Conservation (phyloP, 2,113 vertebrate species). For the Emberiza fucata region DNA sequence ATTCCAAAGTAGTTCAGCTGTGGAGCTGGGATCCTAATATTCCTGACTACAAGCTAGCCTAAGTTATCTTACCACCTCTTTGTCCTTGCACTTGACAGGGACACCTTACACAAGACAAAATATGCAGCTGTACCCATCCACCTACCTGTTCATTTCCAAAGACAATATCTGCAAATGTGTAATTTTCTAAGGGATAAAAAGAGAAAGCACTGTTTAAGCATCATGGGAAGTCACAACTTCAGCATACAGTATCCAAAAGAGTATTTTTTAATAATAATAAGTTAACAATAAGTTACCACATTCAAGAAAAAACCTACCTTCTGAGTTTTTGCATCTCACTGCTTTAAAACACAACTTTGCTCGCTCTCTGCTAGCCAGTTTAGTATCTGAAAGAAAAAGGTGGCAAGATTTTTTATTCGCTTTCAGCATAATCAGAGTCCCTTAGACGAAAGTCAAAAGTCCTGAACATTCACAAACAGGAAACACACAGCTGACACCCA, state of each 20-base stretch:
- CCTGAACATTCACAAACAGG: background rate
- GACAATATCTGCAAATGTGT: conserved; percentile 91
- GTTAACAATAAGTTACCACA: too few relatives aligned
- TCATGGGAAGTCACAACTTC: background rate
- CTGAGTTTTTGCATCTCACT: conserved; percentile 78
- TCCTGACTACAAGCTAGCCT: background rate
- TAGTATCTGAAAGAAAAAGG: conserved; percentile 81
- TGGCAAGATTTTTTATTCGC: background rate
- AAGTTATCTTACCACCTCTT: background rate
- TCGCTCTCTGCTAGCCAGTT: conserved; percentile 87
- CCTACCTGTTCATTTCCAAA: conserved; percentile 93
- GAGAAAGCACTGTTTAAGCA: conserved; percentile 1
- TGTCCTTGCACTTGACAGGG: background rate
- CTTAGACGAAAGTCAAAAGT: background rate
- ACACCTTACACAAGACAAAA: background rate
- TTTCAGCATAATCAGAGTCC: background rate
- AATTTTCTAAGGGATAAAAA: conserved; percentile 70
- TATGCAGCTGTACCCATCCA: background rate
- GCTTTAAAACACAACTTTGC: conserved; percentile 94
- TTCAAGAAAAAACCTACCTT: conserved; percentile 74
- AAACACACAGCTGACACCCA: background rate
- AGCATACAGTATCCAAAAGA: background rate
- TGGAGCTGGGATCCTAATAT: background rate
- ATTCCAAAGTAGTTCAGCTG: background rate
- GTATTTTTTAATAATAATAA: too few relatives aligned